A percentile compares a stretch with the other conserved stretches of the same genome.
Evolutionary conservation across 2,888 invertebrate genomes (phyloP).

Genomic region (Agonum fuliginosum): DNA sequence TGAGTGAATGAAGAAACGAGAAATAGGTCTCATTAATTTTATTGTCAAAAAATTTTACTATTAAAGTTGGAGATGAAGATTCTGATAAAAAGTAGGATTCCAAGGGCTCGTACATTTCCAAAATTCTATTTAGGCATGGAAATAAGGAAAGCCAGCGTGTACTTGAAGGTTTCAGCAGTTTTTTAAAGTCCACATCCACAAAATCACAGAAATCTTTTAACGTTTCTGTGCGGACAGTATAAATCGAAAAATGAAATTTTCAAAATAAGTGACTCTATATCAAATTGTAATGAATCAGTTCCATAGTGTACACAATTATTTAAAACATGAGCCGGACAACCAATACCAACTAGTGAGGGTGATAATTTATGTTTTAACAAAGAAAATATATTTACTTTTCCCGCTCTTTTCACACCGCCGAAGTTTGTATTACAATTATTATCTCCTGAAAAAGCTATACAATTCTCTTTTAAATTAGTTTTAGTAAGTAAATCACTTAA

Average conservation of each 20-base stretch:
- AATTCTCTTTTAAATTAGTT: conserved; percentile 18
- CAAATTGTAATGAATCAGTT: conserved; percentile 25
- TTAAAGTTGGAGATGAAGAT: conserved; percentile 51
- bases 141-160: conserved; percentile 18
- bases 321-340: conserved; percentile 49
- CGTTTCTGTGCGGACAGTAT: background rate
- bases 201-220: background rate
- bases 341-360: conserved; percentile 47
- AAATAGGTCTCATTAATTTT: too few species aligned
- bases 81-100: conserved; percentile 48
- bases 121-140: conserved; percentile 50
- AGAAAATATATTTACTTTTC: conserved; percentile 51
- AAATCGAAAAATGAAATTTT: conserved; percentile 44
- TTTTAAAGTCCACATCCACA: conserved; percentile 44
- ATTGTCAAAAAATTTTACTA: conserved; percentile 46
- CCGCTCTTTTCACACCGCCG: conserved; percentile 45
- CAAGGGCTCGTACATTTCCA: conserved; percentile 48
- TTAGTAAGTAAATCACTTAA: conserved; percentile 47
- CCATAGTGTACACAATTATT: conserved; percentile 45
- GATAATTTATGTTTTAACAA: conserved; percentile 19
- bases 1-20: too few species aligned
- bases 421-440: conserved; percentile 59
- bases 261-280: conserved; percentile 37
- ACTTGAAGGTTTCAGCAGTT: conserved; percentile 18
- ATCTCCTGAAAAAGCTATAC: conserved; percentile 48